Base-by-base conservation (phyloP, 2,888 invertebrate genomes). In the Stenodema calcarata region DNA sequence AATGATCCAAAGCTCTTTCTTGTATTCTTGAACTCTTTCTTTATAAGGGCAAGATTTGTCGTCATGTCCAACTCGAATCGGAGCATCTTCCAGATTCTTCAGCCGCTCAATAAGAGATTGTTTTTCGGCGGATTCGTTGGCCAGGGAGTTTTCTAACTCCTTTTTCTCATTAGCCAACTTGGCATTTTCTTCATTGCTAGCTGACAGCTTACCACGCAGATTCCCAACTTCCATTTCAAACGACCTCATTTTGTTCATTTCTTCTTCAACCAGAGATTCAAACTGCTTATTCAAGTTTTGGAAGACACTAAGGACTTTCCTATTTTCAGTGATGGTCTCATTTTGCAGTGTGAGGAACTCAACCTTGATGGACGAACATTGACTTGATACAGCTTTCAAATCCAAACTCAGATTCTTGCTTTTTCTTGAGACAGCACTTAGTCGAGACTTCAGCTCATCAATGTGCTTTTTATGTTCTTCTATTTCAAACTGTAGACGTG, bases 31-130 rank as follows among this genome's bases (percentile, higher is more conserved):
- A 11, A 73, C 23, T 47, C 73, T 84, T 1, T 84, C 84, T 30
- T 73, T 70, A 18, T 84, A 28, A 28, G 84, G 84, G 41, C 84
- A 84, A 0, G 44, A 27, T 47, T 54, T 73, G n/a, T 84, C 84
- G 42, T 84, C 84, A 28, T 84, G 84, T 11, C 27, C 35, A 7
- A 30, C 28, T 18, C 14, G 23, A 18, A 28, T n/a, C 7, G 27
- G 11, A 4, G 18, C 18, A 14, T 30, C 11, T 69, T 16, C 42
- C 28, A 11, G 0, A 16, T 30, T 16, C 30, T 82, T 42, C 2
- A 82, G 27, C 9, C 41, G 69, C 30, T 82, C 62, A 23, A 1
- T 41, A 2, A 82, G 42, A 14, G 27, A 14, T 3, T 30, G 16
- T 23, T 69, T 82, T 41, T 82, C 70, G 14, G 11, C 50, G 27